These are phyloP conservation scores for Danio tinwini DNA, from an alignment of 2,797 vertebrate species.

Conservation along the genomic window DNA sequence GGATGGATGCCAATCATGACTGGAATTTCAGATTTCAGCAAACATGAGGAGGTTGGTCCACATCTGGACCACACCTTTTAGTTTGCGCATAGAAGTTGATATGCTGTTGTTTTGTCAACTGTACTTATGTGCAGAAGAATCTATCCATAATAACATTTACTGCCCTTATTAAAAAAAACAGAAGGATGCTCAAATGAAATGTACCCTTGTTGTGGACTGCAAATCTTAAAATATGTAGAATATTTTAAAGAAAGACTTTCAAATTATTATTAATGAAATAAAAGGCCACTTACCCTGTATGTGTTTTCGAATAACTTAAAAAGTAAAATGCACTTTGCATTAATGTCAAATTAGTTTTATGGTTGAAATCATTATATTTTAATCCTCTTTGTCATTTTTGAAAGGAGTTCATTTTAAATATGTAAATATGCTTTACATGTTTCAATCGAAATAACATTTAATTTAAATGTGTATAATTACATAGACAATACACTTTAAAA, in stretches of 20 bases:
- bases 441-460: background rate
- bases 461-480: background rate
- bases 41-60: constrained; percentile 60
- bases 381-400: background rate
- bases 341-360: background rate
- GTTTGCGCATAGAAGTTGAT: constrained; percentile 22
- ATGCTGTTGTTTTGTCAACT: background rate
- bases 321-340: background rate
- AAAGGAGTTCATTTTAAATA: background rate
- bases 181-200: background rate
- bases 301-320: background rate
- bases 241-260: background rate
- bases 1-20: constrained; percentile 75
- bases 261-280: background rate
- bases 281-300: background rate
- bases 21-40: constrained; percentile 66
- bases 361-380: background rate
- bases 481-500: background rate
- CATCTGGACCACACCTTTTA: constrained; percentile 50
- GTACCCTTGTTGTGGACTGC: background rate
- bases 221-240: background rate
- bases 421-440: background rate
- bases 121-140: too few species aligned
- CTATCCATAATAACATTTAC: background rate
- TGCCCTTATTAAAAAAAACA: background rate